Base-by-base conservation (phyloP, 2,888 invertebrate species). In the Tuta absoluta region DNA sequence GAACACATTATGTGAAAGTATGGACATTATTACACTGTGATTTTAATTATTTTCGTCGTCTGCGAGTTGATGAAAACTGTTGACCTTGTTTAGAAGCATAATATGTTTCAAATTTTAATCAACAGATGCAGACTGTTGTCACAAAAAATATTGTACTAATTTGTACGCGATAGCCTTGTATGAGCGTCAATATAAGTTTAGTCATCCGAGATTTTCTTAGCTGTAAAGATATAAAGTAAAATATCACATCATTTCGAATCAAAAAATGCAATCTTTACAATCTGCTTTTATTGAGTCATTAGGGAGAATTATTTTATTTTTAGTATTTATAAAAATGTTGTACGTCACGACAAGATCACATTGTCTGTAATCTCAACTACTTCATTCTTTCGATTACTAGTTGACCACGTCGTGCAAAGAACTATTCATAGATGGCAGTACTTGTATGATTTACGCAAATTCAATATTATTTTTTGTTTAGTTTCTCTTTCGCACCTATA, bases 41-140 rank as follows among this genome's bases (percentile, higher is more conserved):
- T 82, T 87, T 81, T 83, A 85, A 88, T 90, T 90, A 91, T 88
- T 89, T 89, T 87, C 79, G 85, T 85, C 82, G 85, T 81, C 85
- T 84, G 77, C 75, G 83, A 87, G 85, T 89, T 85, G 88, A 91
- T 87, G 88, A 91, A 91, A 90, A 91, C 91, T 92, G 91, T 92
- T 92, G 92, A 92, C 92, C 92, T 92, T 92, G 92, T 92, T 87
- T 92, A 91, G 90, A 92, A 92, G 91, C 92, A 86, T 89, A 89
- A 81, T 87, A 89, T 86, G 91, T 90, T 91, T 91, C 90, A 90
- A 91, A 91, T 89, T 91, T 89, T 89, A 91, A 88, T 91, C 91
- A 91, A 92, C 92, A 92, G 91, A 91, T 91, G 89, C 88, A 90
- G 90, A 90, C 91, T 65, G 88, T 88, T 87, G 87, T 88, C 89